A percentile compares a stretch with the other conserved stretches of the same genome.
Evolutionary conservation across 2,888 invertebrate genomes (phyloP).

Genomic region (Leptinotarsa juncta): DNA sequence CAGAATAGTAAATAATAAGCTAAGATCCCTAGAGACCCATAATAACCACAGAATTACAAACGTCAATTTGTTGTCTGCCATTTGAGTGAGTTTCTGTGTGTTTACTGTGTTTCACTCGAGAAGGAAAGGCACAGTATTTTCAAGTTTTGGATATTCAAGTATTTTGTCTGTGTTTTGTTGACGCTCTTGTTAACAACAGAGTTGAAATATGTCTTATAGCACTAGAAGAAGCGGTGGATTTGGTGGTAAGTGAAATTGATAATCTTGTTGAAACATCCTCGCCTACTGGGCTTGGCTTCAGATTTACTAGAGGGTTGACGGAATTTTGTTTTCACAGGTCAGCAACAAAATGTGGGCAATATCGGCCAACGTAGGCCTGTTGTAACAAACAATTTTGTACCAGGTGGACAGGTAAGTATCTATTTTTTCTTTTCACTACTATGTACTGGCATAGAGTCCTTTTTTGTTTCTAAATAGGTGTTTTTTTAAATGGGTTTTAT

Average conservation of each 20-base stretch:
- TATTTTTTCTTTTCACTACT: neutral
- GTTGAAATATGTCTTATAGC: constrained; percentile 51
- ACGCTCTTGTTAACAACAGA: no score
- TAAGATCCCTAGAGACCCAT: no score
- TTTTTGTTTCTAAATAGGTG: no score
- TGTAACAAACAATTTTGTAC: constrained; percentile 54
- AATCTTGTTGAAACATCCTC: neutral
- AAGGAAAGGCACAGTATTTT: no score
- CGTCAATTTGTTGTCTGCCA: no score
- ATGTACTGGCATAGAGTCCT: neutral
- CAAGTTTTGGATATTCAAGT: no score
- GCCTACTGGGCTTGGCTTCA: constrained; percentile 3
- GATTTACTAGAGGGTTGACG: constrained; percentile 14
- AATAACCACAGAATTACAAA: no score
- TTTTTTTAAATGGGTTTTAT: no score
- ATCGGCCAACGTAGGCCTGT: constrained; percentile 52
- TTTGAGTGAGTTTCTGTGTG: no score
- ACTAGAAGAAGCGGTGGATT: constrained; percentile 51
- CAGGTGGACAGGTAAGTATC: constrained; percentile 57
- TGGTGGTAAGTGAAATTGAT: constrained; percentile 35
- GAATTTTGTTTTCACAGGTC: constrained; percentile 31
- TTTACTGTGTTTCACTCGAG: no score
- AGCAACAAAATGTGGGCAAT: constrained; percentile 45
- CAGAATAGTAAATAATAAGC: no score
- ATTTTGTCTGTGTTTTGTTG: no score